phyloP scores from a whole-genome alignment of 2,113 vertebrate genomes.

The Corythoichthys haematopterus region DNA sequence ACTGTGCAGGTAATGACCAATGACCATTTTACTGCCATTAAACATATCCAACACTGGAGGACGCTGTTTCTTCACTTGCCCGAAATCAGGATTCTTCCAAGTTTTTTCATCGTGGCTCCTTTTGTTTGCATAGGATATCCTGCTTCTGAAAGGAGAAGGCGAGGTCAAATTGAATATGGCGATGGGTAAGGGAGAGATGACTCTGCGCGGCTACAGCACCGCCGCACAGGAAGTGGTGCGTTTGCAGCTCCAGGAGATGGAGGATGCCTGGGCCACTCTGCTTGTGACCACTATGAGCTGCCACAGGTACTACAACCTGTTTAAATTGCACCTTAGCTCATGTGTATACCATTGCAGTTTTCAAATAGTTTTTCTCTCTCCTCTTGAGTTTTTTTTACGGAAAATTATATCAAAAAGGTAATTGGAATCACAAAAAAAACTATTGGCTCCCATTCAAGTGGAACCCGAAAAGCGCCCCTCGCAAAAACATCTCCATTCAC shows the following conservation, averaged over 20 bases:
- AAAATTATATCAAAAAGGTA: too few relatives aligned
- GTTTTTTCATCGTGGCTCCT: conserved; percentile 18
- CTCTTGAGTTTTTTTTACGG: too few relatives aligned
- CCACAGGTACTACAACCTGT: conserved; percentile 72
- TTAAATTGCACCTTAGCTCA: background rate
- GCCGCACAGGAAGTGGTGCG: conserved; percentile 82
- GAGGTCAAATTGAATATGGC: conserved; percentile 95
- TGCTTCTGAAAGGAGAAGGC: conserved; percentile 93
- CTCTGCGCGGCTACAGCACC: conserved; percentile 76
- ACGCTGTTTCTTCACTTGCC: conserved; percentile 34
- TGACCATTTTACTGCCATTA: background rate
- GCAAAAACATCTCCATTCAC: too few relatives aligned
- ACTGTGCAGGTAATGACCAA: conserved; percentile 79
- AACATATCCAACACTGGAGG: conserved; percentile 44
- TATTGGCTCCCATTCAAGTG: too few relatives aligned
- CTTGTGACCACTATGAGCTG: conserved; percentile 78
- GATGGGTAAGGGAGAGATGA: conserved; percentile 89
- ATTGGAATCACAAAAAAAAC: too few relatives aligned
- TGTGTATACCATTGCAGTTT: background rate
- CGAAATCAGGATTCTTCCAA: background rate
- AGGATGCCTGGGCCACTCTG: conserved; percentile 80
- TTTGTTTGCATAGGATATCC: conserved; percentile 82
- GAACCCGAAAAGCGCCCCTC: too few relatives aligned
- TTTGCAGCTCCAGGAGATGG: conserved; percentile 80
- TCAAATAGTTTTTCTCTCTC: too few relatives aligned